These are phyloP conservation scores for Rhea pennata DNA, from an alignment of 2,113 vertebrate genomes.

Conservation along the genomic window DNA sequence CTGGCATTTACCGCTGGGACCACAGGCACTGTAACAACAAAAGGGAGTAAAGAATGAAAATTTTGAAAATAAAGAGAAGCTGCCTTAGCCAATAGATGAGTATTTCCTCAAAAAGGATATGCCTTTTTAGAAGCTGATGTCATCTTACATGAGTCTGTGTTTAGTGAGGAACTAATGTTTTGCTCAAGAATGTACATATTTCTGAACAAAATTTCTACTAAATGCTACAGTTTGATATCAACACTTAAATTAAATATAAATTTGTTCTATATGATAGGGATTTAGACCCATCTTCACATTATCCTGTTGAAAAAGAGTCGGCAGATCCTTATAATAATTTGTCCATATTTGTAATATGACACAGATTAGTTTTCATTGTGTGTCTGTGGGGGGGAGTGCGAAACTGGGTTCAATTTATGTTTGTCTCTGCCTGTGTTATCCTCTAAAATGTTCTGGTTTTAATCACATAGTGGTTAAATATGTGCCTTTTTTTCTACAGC, in stretches of 20 bases:
- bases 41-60: not conserved
- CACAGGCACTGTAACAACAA: not conserved
- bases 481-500: not conserved
- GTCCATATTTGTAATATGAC: not conserved
- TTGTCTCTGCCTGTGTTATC: not conserved
- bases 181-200: not conserved
- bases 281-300: not conserved
- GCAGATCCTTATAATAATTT: not conserved
- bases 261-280: not conserved
- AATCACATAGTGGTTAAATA: not conserved
- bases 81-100: not conserved
- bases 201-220: not conserved
- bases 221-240: not conserved
- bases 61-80: not conserved
- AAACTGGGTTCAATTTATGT: not conserved
- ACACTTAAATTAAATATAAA: not conserved
- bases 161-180: not conserved
- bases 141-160: not conserved
- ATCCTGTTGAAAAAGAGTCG: not conserved
- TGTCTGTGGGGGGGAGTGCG: not conserved
- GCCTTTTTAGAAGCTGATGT: constrained; percentile 3
- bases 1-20: not conserved
- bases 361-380: not conserved
- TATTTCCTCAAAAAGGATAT: not conserved
- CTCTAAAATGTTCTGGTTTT: not conserved